Evolutionary conservation across 1,140 invertebrate genomes (phyloP).

Genomic region (Sycophila sp.): DNA sequence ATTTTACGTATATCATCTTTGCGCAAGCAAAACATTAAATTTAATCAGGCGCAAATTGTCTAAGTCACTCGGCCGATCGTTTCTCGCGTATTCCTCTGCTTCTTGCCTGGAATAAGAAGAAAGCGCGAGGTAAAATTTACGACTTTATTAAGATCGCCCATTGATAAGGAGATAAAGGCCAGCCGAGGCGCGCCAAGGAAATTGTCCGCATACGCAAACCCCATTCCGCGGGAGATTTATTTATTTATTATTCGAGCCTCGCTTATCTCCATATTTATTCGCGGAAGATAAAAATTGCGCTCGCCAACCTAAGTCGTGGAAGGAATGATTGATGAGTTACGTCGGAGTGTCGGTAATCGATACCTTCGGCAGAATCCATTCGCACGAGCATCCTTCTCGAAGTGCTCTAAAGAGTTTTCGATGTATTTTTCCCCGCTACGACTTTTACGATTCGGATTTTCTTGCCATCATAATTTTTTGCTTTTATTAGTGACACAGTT

Average conservation of each 20-base stretch:
- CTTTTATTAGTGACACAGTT: no score
- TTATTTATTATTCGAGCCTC: conserved; percentile 36
- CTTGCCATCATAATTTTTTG: no score
- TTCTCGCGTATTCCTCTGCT: not conserved
- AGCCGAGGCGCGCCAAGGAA: conserved; percentile 28
- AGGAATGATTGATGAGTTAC: conserved; percentile 37
- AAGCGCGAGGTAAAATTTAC: conserved; percentile 23
- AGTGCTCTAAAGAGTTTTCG: conserved; percentile 13
- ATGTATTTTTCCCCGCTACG: no score
- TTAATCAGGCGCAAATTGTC: conserved; percentile 5
- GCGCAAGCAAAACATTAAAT: no score
- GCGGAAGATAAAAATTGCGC: conserved; percentile 26
- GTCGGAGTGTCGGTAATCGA: conserved; percentile 29
- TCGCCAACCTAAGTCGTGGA: conserved; percentile 6
- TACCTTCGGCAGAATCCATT: conserved; percentile 28
- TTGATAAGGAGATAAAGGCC: conserved; percentile 29
- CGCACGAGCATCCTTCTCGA: conserved; percentile 21
- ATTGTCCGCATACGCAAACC: conserved; percentile 16
- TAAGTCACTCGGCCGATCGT: not conserved
- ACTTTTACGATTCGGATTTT: no score
- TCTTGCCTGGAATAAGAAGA: not conserved
- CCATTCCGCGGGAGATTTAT: conserved; percentile 29
- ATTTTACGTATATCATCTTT: no score
- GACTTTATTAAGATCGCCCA: conserved; percentile 31
- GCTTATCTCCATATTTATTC: conserved; percentile 40